Evolutionary conservation across 2,888 invertebrate genomes (phyloP), one percentile per base, ranked within the genome.

Genomic region (Lycaena phlaeas): DNA sequence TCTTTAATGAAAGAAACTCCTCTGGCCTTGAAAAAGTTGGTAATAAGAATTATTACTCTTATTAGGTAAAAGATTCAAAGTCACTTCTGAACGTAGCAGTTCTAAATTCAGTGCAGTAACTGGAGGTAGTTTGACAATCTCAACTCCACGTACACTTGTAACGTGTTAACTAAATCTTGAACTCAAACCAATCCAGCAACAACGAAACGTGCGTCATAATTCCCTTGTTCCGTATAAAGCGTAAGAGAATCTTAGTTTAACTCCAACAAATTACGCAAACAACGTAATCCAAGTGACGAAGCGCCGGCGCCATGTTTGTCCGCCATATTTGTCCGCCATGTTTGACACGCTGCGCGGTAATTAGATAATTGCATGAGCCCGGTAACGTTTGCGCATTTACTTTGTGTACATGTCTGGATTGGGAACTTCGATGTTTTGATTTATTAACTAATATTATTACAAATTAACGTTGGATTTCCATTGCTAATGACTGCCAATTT

Each of bases 361-460:
- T 75, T 74, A 72, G 67, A 69, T 74, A 72, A 74, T 74, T 73
- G 72, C 65, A 68, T 64, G 62, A 63, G 59, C 63, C 14, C 59
- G 54, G 52, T 52, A 52, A 54, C 59, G 60, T 59, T 60, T 59
- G 59, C 60, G 57, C 60, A 57, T 55, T 56, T 43, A 51, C 49
- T 44, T 48, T 47, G 61, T 61, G 60, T 57, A 53, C 57, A 47
- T 45, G 54, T 44, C 44, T 46, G 46, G 52, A 37, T 36, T 43
- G 27, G 26, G 22, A 29, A 36, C 39, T 36, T 29, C 17, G 38
- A 36, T 42, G 40, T 44, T 34, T 42, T 46, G 18, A 22, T 22
- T 22, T 22, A 22, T 22, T 22, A 22, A 5, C 2, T 22, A 31
- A n/a, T 27, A 38, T 43, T 29, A 40, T 43, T 40, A 15, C 34